Conservation (phyloP, 2,888 invertebrate genomes). For the Pseudeuparius sepicola region DNA sequence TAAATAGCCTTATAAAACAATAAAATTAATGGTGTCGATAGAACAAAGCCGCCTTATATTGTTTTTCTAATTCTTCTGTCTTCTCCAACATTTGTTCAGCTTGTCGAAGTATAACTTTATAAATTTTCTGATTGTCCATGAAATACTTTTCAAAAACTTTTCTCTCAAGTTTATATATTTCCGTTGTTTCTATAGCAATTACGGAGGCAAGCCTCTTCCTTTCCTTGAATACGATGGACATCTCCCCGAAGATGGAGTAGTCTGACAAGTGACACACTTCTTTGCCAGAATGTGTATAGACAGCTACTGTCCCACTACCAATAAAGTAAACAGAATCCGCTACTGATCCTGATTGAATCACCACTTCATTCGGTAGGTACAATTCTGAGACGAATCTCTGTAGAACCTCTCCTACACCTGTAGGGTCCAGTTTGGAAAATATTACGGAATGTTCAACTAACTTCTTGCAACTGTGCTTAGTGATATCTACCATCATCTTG, state of each 20-base stretch:
- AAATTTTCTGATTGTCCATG: slow-evolving; percentile 16
- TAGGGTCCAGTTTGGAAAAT: too few relatives aligned
- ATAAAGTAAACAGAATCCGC: too few relatives aligned
- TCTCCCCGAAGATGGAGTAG: slow-evolving; percentile 52
- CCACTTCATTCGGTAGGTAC: too few relatives aligned
- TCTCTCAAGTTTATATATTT: slow-evolving; percentile 47
- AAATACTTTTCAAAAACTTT: slow-evolving; percentile 40
- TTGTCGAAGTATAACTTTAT: slow-evolving; percentile 12
- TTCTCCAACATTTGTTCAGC: slow-evolving; percentile 18
- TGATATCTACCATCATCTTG: too few relatives aligned
- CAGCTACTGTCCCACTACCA: slow-evolving; percentile 43
- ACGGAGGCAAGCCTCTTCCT: slow-evolving; percentile 46
- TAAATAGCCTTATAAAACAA: too few relatives aligned
- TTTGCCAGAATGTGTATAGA: slow-evolving; percentile 18
- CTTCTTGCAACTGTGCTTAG: too few relatives aligned
- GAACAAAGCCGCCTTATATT: too few relatives aligned
- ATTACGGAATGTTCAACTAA: too few relatives aligned
- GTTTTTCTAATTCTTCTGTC: slow-evolving; percentile 15
- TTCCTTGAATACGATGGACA: slow-evolving; percentile 46
- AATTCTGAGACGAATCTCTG: too few relatives aligned
- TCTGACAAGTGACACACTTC: slow-evolving; percentile 40
- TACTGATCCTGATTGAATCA: too few relatives aligned
- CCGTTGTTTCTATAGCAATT: slow-evolving; percentile 49
- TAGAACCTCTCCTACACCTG: too few relatives aligned
- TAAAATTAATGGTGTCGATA: too few relatives aligned